Evolutionary conservation across 2,888 invertebrate genomes (phyloP).

Genomic region (Timema cristinae): DNA sequence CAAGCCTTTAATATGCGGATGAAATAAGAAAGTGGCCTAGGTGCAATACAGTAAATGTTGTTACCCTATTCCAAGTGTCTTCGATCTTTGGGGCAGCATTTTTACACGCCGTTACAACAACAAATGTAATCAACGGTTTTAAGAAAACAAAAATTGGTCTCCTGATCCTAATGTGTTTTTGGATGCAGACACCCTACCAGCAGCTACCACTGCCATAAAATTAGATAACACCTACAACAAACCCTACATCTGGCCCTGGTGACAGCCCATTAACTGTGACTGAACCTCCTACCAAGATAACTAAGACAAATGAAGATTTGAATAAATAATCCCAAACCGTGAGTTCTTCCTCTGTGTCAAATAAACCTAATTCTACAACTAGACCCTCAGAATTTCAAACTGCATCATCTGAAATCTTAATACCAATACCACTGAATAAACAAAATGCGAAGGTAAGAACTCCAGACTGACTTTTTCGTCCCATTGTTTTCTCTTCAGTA

Average conservation of each 20-base stretch:
- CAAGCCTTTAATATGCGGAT: conserved; percentile 33
- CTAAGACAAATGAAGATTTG: conserved; percentile 4
- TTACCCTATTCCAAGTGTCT: conserved; percentile 31
- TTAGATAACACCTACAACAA: not conserved
- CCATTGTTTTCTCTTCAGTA: no score
- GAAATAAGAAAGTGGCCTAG: conserved; percentile 31
- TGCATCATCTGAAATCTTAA: not conserved
- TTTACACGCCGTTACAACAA: conserved; percentile 29
- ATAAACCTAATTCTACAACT: not conserved
- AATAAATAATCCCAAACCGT: not conserved
- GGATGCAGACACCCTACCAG: not conserved
- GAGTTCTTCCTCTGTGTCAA: not conserved
- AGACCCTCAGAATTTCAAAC: not conserved
- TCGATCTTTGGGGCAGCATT: conserved; percentile 31
- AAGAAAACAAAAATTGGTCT: conserved; percentile 32
- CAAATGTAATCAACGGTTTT: conserved; percentile 29
- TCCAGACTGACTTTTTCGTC: no score
- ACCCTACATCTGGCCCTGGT: not conserved
- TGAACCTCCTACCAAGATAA: not conserved
- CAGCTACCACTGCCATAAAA: not conserved
- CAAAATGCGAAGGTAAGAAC: not conserved
- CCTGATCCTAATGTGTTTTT: conserved; percentile 13
- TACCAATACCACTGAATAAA: not conserved
- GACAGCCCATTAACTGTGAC: not conserved
- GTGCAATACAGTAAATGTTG: conserved; percentile 23